phyloP scores from a whole-genome alignment of 2,888 invertebrate genomes.

The Heliconius sara region DNA sequence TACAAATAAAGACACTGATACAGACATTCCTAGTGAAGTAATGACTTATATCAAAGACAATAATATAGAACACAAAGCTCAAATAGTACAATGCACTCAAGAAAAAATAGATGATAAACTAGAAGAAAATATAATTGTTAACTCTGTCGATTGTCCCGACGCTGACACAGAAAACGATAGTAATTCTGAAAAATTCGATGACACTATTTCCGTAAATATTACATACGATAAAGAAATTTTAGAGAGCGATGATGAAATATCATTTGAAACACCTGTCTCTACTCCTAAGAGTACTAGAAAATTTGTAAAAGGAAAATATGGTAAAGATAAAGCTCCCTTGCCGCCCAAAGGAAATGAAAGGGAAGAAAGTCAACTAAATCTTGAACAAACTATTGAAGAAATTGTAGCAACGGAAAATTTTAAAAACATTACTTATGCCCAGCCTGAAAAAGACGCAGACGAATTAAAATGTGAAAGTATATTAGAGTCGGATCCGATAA shows the following conservation, averaged over 20 bases:
- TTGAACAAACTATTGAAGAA: not conserved
- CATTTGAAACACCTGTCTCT: slow-evolving; percentile 77
- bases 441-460: not conserved
- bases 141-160: not conserved
- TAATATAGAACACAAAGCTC: slow-evolving; percentile 24
- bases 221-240: slow-evolving; percentile 55
- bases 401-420: not conserved
- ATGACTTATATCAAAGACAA: slow-evolving; percentile 20
- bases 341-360: slow-evolving; percentile 60
- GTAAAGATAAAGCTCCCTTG: slow-evolving; percentile 77
- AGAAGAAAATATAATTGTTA: slow-evolving; percentile 32
- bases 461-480: not conserved
- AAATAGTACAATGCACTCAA: slow-evolving; percentile 19
- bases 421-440: not conserved
- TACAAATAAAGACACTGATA: slow-evolving; percentile 28
- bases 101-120: slow-evolving; percentile 36
- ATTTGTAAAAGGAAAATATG: slow-evolving; percentile 74
- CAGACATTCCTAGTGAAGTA: slow-evolving; percentile 31
- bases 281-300: slow-evolving; percentile 74
- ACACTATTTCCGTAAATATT: slow-evolving; percentile 38
- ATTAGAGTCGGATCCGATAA: not conserved
- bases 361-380: slow-evolving; percentile 54
- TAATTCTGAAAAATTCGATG: slow-evolving; percentile 36
- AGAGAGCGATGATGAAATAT: slow-evolving; percentile 77
- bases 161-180: slow-evolving; percentile 32